Evolutionary conservation across 2,888 invertebrate species (phyloP).

Genomic region (Stenolophus ochropezus): DNA sequence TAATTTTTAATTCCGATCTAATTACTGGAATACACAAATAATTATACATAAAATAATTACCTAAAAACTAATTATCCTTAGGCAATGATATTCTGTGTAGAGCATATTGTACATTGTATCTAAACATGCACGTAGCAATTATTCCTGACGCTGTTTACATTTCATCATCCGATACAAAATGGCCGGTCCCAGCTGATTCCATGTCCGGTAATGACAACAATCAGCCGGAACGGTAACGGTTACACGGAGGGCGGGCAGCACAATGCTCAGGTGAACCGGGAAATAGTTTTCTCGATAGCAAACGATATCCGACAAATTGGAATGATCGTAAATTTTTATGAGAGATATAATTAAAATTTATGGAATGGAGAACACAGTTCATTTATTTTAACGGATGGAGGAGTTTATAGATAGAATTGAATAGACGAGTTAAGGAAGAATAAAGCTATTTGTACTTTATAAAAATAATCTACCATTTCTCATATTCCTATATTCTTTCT

Average conservation of each 20-base stretch:
- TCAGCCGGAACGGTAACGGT: constrained; percentile 49
- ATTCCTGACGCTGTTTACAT: constrained; percentile 48
- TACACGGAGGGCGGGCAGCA: background rate
- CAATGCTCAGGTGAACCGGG: constrained; percentile 30
- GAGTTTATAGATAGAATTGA: background rate
- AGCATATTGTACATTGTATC: background rate
- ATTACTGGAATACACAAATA: constrained; percentile 1
- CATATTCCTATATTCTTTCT: too few relatives aligned
- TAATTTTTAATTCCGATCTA: background rate
- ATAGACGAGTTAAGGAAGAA: background rate
- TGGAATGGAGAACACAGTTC: background rate
- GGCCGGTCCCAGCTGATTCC: constrained; percentile 33
- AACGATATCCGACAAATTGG: background rate
- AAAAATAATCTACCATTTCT: background rate
- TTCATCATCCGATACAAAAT: constrained; percentile 57
- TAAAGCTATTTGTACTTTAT: background rate
- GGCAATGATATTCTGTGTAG: background rate
- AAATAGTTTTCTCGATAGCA: background rate
- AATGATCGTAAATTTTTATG: constrained; percentile 24
- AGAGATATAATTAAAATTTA: constrained; percentile 19
- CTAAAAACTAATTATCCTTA: constrained; percentile 9
- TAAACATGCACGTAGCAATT: constrained; percentile 56
- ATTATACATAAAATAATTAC: constrained; percentile 30
- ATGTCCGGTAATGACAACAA: constrained; percentile 51
- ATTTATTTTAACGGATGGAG: background rate